phyloP scores from a whole-genome alignment of 1,140 invertebrate species.

The Phocides pigmalion region DNA sequence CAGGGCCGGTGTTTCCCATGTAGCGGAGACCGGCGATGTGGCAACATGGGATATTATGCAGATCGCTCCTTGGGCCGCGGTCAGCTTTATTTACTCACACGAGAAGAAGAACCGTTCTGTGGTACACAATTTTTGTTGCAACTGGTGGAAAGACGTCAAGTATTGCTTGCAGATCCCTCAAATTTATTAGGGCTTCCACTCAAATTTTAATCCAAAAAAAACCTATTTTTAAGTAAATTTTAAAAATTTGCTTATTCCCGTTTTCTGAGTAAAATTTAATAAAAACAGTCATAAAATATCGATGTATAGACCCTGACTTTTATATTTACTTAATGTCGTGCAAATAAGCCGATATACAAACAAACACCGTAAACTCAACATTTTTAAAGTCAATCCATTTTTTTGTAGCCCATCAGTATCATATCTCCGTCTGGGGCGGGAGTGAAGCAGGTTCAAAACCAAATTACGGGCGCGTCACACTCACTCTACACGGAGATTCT shows the following conservation, averaged over 20 bases:
- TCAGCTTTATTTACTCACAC: conserved; percentile 92
- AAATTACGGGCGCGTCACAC: conserved; percentile 92
- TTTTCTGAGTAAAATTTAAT: too few species aligned
- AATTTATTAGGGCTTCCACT: too few species aligned
- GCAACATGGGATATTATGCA: conserved; percentile 97
- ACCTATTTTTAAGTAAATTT: too few species aligned
- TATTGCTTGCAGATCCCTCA: too few species aligned
- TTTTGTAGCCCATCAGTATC: conserved; percentile 91
- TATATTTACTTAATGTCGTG: too few species aligned
- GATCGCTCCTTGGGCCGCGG: conserved; percentile 91
- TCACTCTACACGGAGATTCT: conserved; percentile 91
- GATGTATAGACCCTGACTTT: too few species aligned
- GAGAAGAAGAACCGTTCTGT: conserved; percentile 96
- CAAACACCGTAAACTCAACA: neutral
- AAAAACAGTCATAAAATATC: too few species aligned
- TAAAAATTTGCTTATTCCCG: too few species aligned
- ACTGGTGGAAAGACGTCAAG: too few species aligned
- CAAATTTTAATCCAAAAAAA: too few species aligned
- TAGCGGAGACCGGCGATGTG: conserved; percentile 86
- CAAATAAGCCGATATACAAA: too few species aligned
- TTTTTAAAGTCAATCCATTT: neutral
- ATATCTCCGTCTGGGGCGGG: conserved; percentile 91
- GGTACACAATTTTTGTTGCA: too few species aligned
- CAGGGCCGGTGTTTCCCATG: conserved; percentile 85
- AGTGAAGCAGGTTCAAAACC: conserved; percentile 87